Conservation (phyloP, 2,113 vertebrate genomes). For the Pomatorhinus ruficollis region DNA sequence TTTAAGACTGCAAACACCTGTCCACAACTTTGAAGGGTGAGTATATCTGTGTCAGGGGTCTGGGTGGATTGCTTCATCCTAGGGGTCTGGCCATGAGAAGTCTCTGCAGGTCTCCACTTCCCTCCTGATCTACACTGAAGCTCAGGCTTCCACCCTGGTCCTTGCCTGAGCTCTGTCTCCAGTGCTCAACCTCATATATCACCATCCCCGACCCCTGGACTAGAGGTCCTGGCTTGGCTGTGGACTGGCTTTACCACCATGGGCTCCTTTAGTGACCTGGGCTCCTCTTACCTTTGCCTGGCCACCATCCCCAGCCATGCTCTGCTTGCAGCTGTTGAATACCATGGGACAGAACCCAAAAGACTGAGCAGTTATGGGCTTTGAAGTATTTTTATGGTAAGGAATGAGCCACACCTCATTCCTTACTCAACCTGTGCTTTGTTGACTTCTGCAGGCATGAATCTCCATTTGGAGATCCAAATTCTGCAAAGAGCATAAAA, state of each 20-base stretch:
- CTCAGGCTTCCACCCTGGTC: not conserved
- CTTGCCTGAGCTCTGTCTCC: not conserved
- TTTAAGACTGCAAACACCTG: not conserved
- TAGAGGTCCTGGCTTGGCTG: not conserved
- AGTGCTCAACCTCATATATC: not conserved
- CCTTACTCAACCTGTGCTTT: not conserved
- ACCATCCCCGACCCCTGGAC: not conserved
- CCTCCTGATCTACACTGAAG: not conserved
- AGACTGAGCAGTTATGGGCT: not conserved
- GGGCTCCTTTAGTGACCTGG: not conserved
- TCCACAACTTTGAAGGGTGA: not conserved
- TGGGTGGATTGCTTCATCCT: not conserved
- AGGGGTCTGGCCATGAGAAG: not conserved
- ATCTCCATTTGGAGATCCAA: not conserved
- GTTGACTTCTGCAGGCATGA: not conserved
- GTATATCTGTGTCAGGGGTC: not conserved
- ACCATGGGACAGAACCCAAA: not conserved
- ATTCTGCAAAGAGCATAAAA: not conserved
- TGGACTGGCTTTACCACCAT: not conserved
- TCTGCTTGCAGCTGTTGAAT: accelerated
- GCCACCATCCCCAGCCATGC: not conserved
- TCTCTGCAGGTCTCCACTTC: not conserved
- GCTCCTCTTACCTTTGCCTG: not conserved
- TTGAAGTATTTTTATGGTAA: not conserved
- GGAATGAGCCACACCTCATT: not conserved